Conservation (phyloP, 1,140 invertebrate species). For the Papilio polytes region DNA sequence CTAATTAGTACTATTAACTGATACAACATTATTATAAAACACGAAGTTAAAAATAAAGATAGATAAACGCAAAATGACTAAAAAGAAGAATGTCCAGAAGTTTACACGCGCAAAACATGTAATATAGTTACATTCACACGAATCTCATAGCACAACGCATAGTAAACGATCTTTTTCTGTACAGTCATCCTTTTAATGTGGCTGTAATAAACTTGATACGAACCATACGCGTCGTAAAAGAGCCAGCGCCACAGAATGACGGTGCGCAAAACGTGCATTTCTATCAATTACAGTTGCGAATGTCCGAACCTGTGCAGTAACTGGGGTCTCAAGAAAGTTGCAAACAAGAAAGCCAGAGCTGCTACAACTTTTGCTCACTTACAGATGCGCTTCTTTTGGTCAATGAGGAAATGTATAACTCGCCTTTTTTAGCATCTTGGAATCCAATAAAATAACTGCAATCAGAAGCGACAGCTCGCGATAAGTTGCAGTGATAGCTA, state of each 20-base stretch:
- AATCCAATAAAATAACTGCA: slow-evolving; percentile 13
- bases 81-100: background rate
- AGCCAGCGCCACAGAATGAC: slow-evolving; percentile 16
- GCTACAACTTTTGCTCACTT: slow-evolving; percentile 7
- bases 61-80: background rate
- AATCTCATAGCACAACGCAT: background rate
- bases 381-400: slow-evolving; percentile 2
- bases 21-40: background rate
- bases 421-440: background rate
- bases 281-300: slow-evolving; percentile 23
- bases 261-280: slow-evolving; percentile 7
- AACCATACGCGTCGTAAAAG: slow-evolving; percentile 17
- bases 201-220: background rate
- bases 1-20: background rate
- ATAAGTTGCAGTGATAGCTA: background rate
- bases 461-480: background rate
- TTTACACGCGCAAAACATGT: no score
- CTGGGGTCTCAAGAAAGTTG: slow-evolving; percentile 28
- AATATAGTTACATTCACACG: background rate
- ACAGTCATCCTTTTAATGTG: slow-evolving; percentile 28
- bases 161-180: slow-evolving; percentile 13
- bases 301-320: background rate
- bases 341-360: slow-evolving; percentile 16
- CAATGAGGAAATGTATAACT: slow-evolving; percentile 16
- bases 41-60: background rate